Conservation (phyloP, 1,140 invertebrate genomes). For the Trichonephila inaurata region DNA sequence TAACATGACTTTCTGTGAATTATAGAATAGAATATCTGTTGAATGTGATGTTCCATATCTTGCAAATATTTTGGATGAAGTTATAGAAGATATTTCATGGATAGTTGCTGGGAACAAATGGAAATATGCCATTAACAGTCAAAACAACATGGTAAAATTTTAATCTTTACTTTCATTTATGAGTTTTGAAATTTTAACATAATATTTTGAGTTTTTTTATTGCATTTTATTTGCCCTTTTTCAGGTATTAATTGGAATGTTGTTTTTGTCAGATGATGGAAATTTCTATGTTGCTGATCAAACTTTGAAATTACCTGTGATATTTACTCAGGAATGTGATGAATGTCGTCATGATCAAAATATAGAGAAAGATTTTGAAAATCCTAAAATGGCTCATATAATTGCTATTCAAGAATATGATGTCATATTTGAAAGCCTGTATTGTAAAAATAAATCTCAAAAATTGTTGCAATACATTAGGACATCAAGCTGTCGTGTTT, state of each 20-base stretch:
- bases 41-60: not conserved
- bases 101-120: not conserved
- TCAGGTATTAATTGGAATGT: constrained; percentile 31
- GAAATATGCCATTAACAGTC: not conserved
- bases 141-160: not conserved
- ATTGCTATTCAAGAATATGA: constrained; percentile 29
- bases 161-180: not conserved
- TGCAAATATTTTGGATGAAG: not conserved
- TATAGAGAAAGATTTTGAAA: not conserved
- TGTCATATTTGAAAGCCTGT: constrained; percentile 7
- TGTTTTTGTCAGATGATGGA: not conserved
- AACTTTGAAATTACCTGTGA: constrained; percentile 5
- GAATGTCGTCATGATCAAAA: not conserved
- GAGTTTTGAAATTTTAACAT: not conserved
- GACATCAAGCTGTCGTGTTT: constrained; percentile 7
- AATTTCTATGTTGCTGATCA: constrained; percentile 4
- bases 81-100: not conserved
- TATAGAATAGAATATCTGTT: not conserved
- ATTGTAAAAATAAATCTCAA: not conserved
- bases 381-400: not conserved
- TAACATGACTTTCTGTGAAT: not conserved
- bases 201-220: not conserved
- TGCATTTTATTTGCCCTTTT: not conserved
- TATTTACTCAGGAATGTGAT: not conserved
- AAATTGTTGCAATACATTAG: not conserved